Conservation (phyloP, 1,140 invertebrate species). For the Ectropis grisescens region DNA sequence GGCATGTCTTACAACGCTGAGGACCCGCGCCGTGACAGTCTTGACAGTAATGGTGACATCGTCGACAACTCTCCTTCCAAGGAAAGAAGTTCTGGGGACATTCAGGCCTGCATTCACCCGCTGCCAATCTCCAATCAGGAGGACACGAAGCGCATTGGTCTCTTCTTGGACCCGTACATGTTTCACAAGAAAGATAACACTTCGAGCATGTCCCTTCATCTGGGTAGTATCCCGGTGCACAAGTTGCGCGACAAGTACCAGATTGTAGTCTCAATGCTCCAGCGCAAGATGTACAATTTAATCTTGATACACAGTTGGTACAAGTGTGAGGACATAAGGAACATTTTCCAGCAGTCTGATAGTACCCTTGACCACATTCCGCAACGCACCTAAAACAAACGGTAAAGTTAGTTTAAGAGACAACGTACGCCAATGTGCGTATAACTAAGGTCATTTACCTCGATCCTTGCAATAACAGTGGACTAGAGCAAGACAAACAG, state of each 20-base stretch:
- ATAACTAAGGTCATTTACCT: slow-evolving; percentile 26
- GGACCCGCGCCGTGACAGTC: slow-evolving; percentile 76
- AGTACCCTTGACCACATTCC: slow-evolving; percentile 81
- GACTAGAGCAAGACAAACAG: slow-evolving; percentile 78
- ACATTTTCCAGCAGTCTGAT: slow-evolving; percentile 78
- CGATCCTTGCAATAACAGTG: slow-evolving; percentile 76
- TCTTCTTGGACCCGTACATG: slow-evolving; percentile 75
- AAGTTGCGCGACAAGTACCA: slow-evolving; percentile 82
- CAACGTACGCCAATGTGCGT: slow-evolving; percentile 4
- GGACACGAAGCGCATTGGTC: slow-evolving; percentile 88
- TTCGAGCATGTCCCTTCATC: slow-evolving; percentile 84
- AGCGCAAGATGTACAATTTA: slow-evolving; percentile 83
- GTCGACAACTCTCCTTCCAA: slow-evolving; percentile 82
- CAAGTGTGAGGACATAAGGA: slow-evolving; percentile 83
- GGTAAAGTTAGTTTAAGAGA: not conserved
- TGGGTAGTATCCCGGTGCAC: slow-evolving; percentile 83
- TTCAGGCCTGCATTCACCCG: slow-evolving; percentile 83
- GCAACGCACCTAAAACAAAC: slow-evolving; percentile 74
- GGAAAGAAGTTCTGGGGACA: slow-evolving; percentile 88
- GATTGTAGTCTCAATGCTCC: slow-evolving; percentile 81
- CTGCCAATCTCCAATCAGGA: slow-evolving; percentile 79
- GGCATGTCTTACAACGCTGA: slow-evolving; percentile 79
- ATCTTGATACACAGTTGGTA: slow-evolving; percentile 78
- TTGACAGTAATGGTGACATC: slow-evolving; percentile 86
- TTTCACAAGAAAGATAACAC: slow-evolving; percentile 84